These are phyloP conservation scores for Acanthurus lineatus DNA, from an alignment of 2,797 vertebrate species.

Conservation along the genomic window DNA sequence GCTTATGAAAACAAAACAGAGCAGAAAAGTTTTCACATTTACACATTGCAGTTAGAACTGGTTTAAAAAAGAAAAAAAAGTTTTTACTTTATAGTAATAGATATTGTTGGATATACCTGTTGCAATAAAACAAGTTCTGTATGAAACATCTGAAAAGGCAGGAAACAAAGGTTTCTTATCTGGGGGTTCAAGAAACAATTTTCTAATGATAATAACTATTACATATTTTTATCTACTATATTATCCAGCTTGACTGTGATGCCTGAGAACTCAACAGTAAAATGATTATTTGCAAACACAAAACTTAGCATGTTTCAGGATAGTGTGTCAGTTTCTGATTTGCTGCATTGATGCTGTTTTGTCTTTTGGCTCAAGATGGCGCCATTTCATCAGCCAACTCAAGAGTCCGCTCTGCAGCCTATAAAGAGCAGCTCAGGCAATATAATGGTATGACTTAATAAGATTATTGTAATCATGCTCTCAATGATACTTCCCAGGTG, in stretches of 20 bases:
- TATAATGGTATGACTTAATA: constrained; percentile 48
- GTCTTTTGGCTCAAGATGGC: constrained; percentile 62
- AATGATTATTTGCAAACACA: not conserved
- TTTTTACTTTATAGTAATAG: too few species aligned
- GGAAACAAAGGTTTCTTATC: not conserved
- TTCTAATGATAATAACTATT: too few species aligned
- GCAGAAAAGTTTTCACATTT: too few species aligned
- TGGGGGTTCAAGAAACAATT: not conserved
- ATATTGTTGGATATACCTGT: too few species aligned
- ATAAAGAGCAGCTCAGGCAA: constrained; percentile 10
- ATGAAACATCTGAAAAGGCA: not conserved
- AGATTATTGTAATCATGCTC: constrained; percentile 49
- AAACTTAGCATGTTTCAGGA: not conserved
- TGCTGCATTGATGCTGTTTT: constrained; percentile 23
- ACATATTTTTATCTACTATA: not conserved
- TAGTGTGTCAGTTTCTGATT: not conserved
- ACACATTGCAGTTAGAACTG: too few species aligned
- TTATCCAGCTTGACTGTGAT: not conserved
- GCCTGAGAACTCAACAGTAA: not conserved
- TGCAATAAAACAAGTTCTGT: not conserved
- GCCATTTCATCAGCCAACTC: constrained; percentile 44
- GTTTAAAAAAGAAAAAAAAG: too few species aligned
- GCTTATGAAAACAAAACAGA: not conserved
- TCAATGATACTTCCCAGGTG: constrained; percentile 43
- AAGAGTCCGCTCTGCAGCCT: not conserved